Conservation (phyloP, 2,888 invertebrate genomes). For the Acanthococcus lagerstroemiae region DNA sequence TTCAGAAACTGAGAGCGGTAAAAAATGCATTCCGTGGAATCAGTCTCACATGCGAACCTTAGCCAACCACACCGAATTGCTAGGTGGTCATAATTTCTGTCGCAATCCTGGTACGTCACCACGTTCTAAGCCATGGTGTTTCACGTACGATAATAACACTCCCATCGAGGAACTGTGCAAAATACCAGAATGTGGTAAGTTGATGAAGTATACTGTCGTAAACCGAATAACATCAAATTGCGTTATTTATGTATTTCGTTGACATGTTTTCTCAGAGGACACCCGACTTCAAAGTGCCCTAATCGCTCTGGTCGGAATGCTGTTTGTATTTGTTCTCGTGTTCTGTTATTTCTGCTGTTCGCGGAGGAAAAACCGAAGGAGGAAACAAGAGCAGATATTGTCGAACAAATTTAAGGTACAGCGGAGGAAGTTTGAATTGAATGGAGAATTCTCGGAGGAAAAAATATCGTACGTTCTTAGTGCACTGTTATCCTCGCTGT, state of each 20-base stretch:
- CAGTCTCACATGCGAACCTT: slow-evolving; percentile 61
- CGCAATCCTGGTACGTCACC: slow-evolving; percentile 80
- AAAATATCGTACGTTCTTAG: no score
- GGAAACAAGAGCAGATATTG: slow-evolving; percentile 18
- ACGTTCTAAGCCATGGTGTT: slow-evolving; percentile 73
- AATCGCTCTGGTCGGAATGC: neutral
- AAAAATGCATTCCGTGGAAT: slow-evolving; percentile 72
- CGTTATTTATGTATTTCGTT: no score
- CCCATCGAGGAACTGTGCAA: slow-evolving; percentile 17
- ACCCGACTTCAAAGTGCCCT: slow-evolving; percentile 5
- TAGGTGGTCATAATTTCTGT: slow-evolving; percentile 76
- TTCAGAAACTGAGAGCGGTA: slow-evolving; percentile 59
- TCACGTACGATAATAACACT: neutral
- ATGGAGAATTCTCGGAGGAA: no score
- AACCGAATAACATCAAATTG: no score
- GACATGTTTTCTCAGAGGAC: neutral
- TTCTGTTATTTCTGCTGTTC: slow-evolving; percentile 53
- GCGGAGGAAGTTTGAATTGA: no score
- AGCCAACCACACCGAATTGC: slow-evolving; percentile 74
- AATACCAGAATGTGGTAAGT: slow-evolving; percentile 23
- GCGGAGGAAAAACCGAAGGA: slow-evolving; percentile 38
- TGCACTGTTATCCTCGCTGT: neutral
- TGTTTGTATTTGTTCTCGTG: slow-evolving; percentile 46
- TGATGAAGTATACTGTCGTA: neutral
- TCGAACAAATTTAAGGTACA: slow-evolving; percentile 20